These are phyloP conservation scores for Apteryx owenii DNA, from an alignment of 2,113 vertebrate genomes.

Conservation along the genomic window DNA sequence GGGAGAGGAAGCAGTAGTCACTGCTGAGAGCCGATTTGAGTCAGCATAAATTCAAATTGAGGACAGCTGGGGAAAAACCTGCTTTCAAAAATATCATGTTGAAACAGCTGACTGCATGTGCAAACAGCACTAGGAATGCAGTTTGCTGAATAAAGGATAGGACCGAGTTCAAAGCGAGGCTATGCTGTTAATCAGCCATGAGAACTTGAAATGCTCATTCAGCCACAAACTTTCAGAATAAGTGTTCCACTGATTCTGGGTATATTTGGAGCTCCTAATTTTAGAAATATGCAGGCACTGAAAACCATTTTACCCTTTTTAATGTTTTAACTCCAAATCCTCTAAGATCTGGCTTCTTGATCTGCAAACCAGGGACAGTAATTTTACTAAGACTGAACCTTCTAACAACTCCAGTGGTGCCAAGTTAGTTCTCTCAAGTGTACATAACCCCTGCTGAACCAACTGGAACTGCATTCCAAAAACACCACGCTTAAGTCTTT, in stretches of 20 bases:
- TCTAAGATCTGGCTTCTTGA: background rate
- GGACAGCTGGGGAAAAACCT: background rate
- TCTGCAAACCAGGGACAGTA: background rate
- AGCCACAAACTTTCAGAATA: background rate
- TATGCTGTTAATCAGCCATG: background rate
- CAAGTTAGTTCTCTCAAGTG: background rate
- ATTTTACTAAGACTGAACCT: background rate
- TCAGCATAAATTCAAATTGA: background rate
- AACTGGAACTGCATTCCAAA: background rate
- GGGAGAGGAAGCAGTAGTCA: background rate
- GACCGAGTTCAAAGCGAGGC: background rate
- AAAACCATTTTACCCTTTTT: background rate
- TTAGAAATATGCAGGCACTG: background rate
- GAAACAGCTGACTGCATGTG: background rate
- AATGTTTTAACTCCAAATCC: background rate
- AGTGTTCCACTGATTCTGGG: background rate
- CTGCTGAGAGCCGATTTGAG: background rate
- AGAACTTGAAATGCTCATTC: background rate
- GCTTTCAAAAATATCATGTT: background rate
- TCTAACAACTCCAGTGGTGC: background rate
- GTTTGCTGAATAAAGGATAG: background rate
- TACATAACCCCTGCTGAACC: background rate
- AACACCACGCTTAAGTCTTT: background rate
- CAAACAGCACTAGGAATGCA: background rate
- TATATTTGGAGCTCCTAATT: background rate